Conservation (phyloP, 2,888 invertebrate species). For the Pseudoips prasinana region DNA sequence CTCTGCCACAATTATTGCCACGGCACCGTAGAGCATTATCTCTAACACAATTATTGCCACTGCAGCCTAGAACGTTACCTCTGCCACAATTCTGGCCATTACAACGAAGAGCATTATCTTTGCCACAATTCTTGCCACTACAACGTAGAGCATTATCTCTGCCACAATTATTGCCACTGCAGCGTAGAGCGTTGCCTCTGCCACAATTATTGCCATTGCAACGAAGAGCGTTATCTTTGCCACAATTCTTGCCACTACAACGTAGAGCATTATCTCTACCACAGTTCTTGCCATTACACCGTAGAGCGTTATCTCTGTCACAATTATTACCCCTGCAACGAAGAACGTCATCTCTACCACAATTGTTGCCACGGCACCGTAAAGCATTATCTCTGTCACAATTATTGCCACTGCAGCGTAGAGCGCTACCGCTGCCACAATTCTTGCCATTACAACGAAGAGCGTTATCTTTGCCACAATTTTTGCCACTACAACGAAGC, state of each 20-base stretch:
- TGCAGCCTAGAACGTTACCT: background rate
- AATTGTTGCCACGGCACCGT: background rate
- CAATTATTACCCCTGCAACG: background rate
- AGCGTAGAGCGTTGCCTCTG: background rate
- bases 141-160: slow-evolving; percentile 5
- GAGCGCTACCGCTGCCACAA: background rate
- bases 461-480: slow-evolving; percentile 3
- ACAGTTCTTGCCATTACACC: too few species aligned
- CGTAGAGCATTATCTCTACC: too few species aligned
- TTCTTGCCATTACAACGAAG: too few species aligned
- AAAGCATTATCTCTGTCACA: background rate
- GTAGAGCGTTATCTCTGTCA: background rate
- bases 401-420: slow-evolving; percentile 4
- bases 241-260: too few species aligned
- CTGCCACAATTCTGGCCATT: background rate
- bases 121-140: background rate
- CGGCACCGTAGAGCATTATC: too few species aligned
- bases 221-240: slow-evolving; percentile 4
- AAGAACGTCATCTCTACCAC: background rate
- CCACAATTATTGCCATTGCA: slow-evolving; percentile 9
- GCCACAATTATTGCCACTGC: too few species aligned
- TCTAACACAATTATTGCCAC: background rate
- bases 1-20: too few species aligned
- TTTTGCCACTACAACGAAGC: slow-evolving; percentile 8
- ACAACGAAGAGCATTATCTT: background rate